Conservation (phyloP, 2,888 invertebrate genomes). For the Hirtodrosophila confusa region DNA sequence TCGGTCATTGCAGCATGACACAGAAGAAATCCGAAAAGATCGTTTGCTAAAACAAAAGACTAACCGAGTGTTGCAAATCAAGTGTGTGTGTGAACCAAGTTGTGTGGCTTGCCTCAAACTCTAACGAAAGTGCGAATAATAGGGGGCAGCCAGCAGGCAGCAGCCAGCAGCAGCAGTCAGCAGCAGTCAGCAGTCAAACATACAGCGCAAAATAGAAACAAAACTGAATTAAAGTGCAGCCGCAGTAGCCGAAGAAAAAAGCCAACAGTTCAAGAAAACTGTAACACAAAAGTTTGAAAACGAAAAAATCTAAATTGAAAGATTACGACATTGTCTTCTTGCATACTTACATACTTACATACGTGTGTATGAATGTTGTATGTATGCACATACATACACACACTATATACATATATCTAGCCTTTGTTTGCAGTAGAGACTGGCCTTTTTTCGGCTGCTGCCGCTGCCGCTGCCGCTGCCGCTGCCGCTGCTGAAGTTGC, state of each 20-base stretch:
- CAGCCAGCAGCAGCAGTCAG: slow-evolving; percentile 2
- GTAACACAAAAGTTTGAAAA: slow-evolving; percentile 60
- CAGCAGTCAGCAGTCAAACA: slow-evolving; percentile 8
- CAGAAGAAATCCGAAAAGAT: slow-evolving; percentile 20
- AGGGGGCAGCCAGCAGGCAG: slow-evolving; percentile 11
- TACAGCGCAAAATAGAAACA: slow-evolving; percentile 38
- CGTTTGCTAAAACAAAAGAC: slow-evolving; percentile 16
- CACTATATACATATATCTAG: slow-evolving; percentile 15
- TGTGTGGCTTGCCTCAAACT: slow-evolving; percentile 17
- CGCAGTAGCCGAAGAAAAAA: slow-evolving; percentile 25
- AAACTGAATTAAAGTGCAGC: slow-evolving; percentile 44
- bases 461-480: too few species aligned
- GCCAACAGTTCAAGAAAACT: slow-evolving; percentile 51
- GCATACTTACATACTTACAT: slow-evolving; percentile 22
- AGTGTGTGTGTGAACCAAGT: slow-evolving; percentile 33
- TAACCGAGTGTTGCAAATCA: slow-evolving; percentile 51
- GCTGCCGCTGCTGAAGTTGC: too few species aligned
- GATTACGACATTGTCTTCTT: slow-evolving; percentile 69
- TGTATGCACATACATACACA: too few species aligned
- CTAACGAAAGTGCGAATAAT: slow-evolving; percentile 49
- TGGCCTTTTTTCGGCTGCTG: slow-evolving; percentile 44
- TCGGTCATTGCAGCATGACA: slow-evolving; percentile 7
- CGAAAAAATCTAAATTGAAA: slow-evolving; percentile 69
- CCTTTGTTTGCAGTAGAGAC: slow-evolving; percentile 53
- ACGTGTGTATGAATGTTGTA: slow-evolving; percentile 3